phyloP scores from a whole-genome alignment of 1,140 invertebrate genomes.

The Hycleus phaleratus region DNA sequence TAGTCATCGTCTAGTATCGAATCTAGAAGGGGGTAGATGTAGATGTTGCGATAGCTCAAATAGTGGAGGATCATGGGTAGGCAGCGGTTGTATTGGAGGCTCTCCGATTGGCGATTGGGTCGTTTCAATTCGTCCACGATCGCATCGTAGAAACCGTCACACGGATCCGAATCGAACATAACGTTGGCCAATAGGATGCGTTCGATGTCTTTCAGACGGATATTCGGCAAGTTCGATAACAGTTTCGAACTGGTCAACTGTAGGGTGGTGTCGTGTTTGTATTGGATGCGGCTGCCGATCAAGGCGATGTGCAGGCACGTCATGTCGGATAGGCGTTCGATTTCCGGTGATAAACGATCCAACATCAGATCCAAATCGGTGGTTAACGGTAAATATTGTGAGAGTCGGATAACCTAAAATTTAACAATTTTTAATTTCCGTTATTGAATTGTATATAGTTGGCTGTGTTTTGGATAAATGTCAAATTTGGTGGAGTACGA shows the following conservation, averaged over 20 bases:
- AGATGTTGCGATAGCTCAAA: constrained; percentile 42
- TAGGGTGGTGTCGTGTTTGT: constrained; percentile 28
- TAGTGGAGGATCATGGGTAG: constrained; percentile 43
- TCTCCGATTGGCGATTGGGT: constrained; percentile 41
- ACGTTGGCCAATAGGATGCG: constrained; percentile 45
- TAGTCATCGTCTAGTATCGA: background rate
- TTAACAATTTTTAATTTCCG: too few relatives aligned
- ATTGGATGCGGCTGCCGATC: constrained; percentile 41
- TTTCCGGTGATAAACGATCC: constrained; percentile 29
- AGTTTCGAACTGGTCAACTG: constrained; percentile 8
- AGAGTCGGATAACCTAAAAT: constrained; percentile 24
- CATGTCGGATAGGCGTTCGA: constrained; percentile 41
- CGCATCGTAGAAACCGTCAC: constrained; percentile 37
- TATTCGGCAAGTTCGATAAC: constrained; percentile 30
- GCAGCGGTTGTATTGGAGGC: constrained; percentile 39
- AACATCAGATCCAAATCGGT: constrained; percentile 19
- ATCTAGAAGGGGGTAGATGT: constrained; percentile 46
- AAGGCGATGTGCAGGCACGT: constrained; percentile 48
- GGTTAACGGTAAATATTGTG: constrained; percentile 13
- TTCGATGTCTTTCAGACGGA: constrained; percentile 57
- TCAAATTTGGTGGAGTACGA: too few relatives aligned
- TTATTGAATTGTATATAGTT: too few relatives aligned
- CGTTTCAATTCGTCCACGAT: background rate
- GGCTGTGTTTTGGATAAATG: too few relatives aligned
- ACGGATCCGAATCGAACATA: constrained; percentile 43